Evolutionary conservation across 2,113 vertebrate genomes (phyloP).

Genomic region (Gnathonemus longibarbis): DNA sequence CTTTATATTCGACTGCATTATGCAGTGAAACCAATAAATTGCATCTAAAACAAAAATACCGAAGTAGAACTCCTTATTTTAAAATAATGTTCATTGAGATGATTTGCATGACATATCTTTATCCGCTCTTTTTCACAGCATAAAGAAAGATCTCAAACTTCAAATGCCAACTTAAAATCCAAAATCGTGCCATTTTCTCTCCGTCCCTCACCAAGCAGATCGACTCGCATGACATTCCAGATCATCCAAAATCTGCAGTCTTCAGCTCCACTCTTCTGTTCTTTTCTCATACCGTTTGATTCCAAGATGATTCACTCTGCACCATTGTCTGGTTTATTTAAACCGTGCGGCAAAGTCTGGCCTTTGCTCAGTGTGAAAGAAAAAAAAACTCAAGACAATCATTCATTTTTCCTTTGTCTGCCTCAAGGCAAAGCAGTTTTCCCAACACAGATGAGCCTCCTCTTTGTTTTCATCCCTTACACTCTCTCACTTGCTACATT

Average conservation of each 20-base stretch:
- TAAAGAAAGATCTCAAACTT: background rate
- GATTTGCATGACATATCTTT: background rate
- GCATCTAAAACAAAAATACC: background rate
- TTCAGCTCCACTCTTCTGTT: background rate
- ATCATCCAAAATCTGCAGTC: background rate
- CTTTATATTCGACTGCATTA: background rate
- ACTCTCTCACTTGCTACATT: background rate
- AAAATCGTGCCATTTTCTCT: background rate
- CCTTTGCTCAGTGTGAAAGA: background rate
- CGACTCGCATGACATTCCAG: background rate
- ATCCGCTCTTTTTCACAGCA: background rate
- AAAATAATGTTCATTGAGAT: background rate
- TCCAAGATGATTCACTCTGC: background rate
- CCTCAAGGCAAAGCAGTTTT: background rate
- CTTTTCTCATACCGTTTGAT: background rate
- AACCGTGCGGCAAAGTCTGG: background rate
- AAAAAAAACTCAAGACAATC: background rate
- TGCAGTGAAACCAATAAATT: background rate
- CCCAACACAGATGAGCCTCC: background rate
- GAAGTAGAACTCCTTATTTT: background rate
- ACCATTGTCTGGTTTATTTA: conserved; percentile 2
- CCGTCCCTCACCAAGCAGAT: background rate
- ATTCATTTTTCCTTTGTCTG: background rate
- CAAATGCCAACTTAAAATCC: background rate
- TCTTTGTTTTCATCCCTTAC: background rate